Conservation (phyloP, 2,888 invertebrate species). For the Rhaphigaster nebulosa region DNA sequence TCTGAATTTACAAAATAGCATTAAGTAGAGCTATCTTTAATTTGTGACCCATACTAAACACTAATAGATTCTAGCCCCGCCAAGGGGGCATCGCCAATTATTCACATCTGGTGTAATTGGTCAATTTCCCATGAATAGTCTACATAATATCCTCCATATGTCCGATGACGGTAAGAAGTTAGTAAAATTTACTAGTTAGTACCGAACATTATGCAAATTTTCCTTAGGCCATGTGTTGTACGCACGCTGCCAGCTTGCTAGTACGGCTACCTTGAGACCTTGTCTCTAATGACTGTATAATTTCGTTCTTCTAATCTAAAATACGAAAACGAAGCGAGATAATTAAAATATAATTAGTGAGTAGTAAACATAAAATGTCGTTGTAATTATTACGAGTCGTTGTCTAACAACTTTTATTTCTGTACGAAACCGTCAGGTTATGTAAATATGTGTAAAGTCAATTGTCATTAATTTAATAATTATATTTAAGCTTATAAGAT, state of each 20-base stretch:
- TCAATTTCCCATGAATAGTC: neutral
- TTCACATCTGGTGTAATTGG: constrained; percentile 20
- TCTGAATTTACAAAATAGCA: neutral
- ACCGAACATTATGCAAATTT: neutral
- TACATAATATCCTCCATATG: constrained; percentile 14
- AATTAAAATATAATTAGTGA: constrained; percentile 12
- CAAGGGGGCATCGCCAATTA: neutral
- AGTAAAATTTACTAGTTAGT: constrained; percentile 14
- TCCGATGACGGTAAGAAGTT: neutral
- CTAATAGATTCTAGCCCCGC: neutral
- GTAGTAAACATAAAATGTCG: neutral
- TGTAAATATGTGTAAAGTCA: neutral
- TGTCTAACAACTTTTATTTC: neutral
- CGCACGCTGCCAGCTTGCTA: neutral
- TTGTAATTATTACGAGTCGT: neutral
- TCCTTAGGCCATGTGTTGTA: neutral
- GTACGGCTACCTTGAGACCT: neutral
- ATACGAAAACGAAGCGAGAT: neutral
- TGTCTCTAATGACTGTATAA: neutral
- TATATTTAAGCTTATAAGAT: neutral
- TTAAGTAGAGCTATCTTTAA: neutral
- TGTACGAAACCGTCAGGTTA: neutral
- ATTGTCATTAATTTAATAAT: neutral
- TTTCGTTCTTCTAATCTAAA: neutral
- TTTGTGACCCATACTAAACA: neutral